Base-by-base conservation (phyloP, 2,113 vertebrate species). In the Ranitomeya variabilis region DNA sequence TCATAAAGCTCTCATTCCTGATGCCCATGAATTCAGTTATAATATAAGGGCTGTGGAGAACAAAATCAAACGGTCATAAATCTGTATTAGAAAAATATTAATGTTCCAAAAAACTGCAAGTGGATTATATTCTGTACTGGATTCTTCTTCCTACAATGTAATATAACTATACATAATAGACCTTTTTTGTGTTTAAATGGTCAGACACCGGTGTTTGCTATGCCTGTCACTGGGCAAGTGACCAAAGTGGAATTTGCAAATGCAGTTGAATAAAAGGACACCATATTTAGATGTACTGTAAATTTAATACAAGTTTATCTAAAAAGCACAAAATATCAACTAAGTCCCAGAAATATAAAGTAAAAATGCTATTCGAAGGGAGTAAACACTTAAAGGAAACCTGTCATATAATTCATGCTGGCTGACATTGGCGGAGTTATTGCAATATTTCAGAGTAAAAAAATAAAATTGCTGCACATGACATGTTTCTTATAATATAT, bases 21-120 rank as follows among this genome's bases (percentile, higher is more conserved):
- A 99, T 98, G 92, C 98, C 98, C 98, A 99, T 99, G 93, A 97
- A 97, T 90, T 99, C 97, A 81, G 97, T 99, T 94, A 99, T 97
- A 94, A 99, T 96, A 92, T 98, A 96, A 74, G 95, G 92, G 91
- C 98, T 99, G 94, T 89, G 90, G 90, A 94, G 90, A 93, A 87
- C 94, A 95, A 92, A 14, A 74, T 11, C 8, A 71, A 71, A 84
- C 1, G 14, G 13, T 52, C 18, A 78, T 78, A 78, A 77, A 9
- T 76, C 37, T 37, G n/a, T 57, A 71, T 57, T 23, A 86, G 10
- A 69, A 8, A 57, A 69, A 71, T 54, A 14, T 69, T 84, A 60
- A 62, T 60, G 18, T 80, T 19, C 26, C 11, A 9, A 21, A 11
- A 51, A 19, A 8, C 31, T 52, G 45, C n/a, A 4, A 21, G 21